Evolutionary conservation across 2,113 vertebrate genomes (phyloP).

Genomic region (Emydura subglobosa): DNA sequence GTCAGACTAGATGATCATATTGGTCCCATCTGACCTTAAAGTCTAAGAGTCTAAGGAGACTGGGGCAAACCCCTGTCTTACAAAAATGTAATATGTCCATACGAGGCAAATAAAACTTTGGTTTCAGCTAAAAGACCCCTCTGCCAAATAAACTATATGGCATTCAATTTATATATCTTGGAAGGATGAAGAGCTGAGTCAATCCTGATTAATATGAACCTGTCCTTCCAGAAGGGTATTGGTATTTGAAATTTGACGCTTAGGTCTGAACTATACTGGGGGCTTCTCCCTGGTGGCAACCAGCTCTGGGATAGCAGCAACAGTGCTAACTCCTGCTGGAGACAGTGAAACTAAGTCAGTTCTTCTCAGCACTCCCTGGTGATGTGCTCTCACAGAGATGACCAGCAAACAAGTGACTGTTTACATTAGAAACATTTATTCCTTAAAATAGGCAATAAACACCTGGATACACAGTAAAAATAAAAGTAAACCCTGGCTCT

Average conservation of each 20-base stretch:
- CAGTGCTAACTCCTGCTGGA: not conserved
- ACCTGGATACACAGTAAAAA: not conserved
- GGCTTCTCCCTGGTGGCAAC: not conserved
- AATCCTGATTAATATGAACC: not conserved
- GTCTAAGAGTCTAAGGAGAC: no score
- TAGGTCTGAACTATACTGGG: not conserved
- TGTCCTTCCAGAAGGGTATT: not conserved
- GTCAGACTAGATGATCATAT: no score
- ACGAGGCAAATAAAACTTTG: not conserved
- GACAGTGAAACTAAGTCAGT: not conserved
- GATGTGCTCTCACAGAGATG: not conserved
- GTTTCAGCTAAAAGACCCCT: not conserved
- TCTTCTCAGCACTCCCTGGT: rapidly evolving
- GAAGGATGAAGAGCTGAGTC: not conserved
- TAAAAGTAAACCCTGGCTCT: not conserved
- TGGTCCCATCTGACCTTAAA: no score
- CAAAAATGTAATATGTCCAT: not conserved
- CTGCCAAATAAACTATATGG: not conserved
- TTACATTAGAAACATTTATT: not conserved
- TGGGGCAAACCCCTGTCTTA: not conserved
- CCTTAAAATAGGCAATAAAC: not conserved
- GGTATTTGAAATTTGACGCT: not conserved
- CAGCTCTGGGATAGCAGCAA: not conserved
- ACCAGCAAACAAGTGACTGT: rapidly evolving
- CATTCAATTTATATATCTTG: not conserved